Evolutionary conservation across 2,113 vertebrate genomes (phyloP).

Genomic region (Garra rufa): DNA sequence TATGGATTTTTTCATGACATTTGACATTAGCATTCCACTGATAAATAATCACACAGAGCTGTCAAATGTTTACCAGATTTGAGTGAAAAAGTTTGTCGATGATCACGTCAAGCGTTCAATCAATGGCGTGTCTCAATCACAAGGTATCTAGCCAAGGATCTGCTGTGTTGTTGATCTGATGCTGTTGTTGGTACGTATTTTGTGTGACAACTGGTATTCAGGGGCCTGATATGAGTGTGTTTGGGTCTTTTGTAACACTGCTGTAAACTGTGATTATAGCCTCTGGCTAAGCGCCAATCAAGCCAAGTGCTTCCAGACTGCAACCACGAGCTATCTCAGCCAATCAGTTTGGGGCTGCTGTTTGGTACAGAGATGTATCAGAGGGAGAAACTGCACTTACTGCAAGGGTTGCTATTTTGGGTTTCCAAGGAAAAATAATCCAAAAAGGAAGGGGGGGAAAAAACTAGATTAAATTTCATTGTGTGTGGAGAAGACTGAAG

Average conservation of each 20-base stretch:
- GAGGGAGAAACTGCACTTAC: slow-evolving; percentile 69
- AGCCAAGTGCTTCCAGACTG: slow-evolving; percentile 56
- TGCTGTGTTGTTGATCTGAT: slow-evolving; percentile 1
- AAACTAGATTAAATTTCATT: slow-evolving; percentile 70
- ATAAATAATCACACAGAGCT: slow-evolving; percentile 37
- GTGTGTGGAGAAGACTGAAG: slow-evolving; percentile 42
- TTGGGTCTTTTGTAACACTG: slow-evolving; percentile 62
- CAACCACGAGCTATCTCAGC: slow-evolving; percentile 64
- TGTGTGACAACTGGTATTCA: slow-evolving; percentile 57
- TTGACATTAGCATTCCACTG: slow-evolving; percentile 12
- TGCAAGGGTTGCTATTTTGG: slow-evolving; percentile 71
- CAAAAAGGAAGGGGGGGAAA: slow-evolving; percentile 29
- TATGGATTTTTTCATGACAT: slow-evolving; percentile 33
- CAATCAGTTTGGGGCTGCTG: slow-evolving; percentile 65
- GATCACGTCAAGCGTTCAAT: neutral
- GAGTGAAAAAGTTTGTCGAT: neutral
- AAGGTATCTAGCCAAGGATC: slow-evolving; percentile 9
- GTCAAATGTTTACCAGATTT: slow-evolving; percentile 2
- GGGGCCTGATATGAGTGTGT: slow-evolving; percentile 63
- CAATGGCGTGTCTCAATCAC: neutral
- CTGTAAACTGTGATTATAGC: slow-evolving; percentile 61
- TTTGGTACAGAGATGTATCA: slow-evolving; percentile 55
- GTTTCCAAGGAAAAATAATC: slow-evolving; percentile 30
- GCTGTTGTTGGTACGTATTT: slow-evolving; percentile 32
- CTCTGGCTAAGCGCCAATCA: slow-evolving; percentile 66